These are phyloP conservation scores for Philopotamus ludificatus DNA, from an alignment of 1,140 invertebrate species.

Conservation along the genomic window DNA sequence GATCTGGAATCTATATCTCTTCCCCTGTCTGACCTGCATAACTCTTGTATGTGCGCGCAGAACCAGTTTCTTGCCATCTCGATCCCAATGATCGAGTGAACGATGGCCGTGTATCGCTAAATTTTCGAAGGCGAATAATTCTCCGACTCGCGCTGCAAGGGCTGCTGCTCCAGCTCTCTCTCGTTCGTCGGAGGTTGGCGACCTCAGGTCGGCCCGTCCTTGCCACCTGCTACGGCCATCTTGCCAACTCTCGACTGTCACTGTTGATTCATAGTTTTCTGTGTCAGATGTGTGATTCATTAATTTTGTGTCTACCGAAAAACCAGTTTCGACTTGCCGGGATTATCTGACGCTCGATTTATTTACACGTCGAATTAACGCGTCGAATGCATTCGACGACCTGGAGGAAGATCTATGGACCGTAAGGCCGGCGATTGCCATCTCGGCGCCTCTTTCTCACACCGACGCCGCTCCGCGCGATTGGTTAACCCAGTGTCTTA, in stretches of 20 bases:
- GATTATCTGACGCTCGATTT: background rate
- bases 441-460: background rate
- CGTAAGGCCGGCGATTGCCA: background rate
- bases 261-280: background rate
- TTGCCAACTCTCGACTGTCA: background rate
- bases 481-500: no score
- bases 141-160: no score
- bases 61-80: no score
- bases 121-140: no score
- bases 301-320: background rate
- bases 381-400: background rate
- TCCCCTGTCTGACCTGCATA: no score
- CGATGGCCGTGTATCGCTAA: no score
- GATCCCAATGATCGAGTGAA: no score
- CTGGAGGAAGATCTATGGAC: background rate
- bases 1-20: no score
- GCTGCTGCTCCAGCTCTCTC: no score
- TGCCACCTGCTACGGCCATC: constrained; percentile 6
- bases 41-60: no score
- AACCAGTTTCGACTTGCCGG: background rate
- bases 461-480: background rate
- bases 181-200: constrained; percentile 1
- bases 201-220: background rate
- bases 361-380: background rate
- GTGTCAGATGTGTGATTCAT: constrained; percentile 10